Evolutionary conservation across 2,113 vertebrate species (phyloP).

Genomic region (Calonectris borealis): DNA sequence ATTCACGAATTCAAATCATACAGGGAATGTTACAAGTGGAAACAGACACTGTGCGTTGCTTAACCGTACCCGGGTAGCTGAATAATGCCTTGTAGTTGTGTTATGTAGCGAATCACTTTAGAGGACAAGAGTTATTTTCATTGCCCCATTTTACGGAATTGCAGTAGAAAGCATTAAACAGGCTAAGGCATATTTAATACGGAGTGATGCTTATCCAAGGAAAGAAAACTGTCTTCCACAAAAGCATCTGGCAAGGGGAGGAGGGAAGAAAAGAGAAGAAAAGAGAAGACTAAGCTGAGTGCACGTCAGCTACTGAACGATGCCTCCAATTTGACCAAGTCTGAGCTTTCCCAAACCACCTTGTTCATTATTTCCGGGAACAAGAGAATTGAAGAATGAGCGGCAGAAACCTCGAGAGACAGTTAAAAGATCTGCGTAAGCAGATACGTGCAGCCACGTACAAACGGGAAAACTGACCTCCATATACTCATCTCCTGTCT

Average conservation of each 20-base stretch:
- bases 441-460: neutral
- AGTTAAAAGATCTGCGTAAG: neutral
- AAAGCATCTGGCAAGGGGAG: neutral
- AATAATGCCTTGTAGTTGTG: neutral
- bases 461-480: neutral
- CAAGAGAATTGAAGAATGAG: neutral
- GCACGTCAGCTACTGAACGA: neutral
- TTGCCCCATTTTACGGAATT: neutral
- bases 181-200: neutral
- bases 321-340: neutral
- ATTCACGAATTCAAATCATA: neutral
- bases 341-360: neutral
- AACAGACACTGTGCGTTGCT: neutral
- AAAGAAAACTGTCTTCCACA: neutral
- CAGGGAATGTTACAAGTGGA: neutral
- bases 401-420: neutral
- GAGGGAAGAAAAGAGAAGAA: neutral
- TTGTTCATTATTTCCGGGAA: neutral
- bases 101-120: neutral
- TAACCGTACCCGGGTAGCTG: neutral
- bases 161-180: neutral
- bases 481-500: neutral
- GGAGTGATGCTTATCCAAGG: neutral
- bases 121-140: neutral
- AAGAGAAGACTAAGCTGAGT: neutral